Evolutionary conservation across 2,797 vertebrate genomes (phyloP), one percentile per base, ranked within the genome.

Genomic region (Leptoclinus maculatus): DNA sequence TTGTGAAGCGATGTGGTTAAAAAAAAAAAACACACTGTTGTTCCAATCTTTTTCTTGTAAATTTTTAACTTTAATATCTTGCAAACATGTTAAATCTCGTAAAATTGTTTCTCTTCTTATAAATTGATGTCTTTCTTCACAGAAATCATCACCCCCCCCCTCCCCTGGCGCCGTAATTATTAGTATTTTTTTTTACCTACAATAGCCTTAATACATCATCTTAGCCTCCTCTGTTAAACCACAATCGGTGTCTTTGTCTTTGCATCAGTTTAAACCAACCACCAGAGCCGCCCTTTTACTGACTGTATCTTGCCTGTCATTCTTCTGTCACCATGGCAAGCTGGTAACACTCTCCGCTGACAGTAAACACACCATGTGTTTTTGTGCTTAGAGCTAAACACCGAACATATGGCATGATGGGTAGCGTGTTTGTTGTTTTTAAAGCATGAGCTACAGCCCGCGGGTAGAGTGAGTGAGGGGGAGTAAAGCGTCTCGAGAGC

Each of bases 401-500:
- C 34, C 19, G 25, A 47, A 38, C 74, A 64, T 17, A 54, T 21
- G 60, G 66, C 73, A 47, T 45, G 43, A 69, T 65, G 68, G 57
- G 67, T 73, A 17, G 43, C 54, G 38, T 34, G 56, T 71, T 38
- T 38, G 74, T 62, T 57, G 4, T 41, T 34, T 57, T 67, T 51
- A 51, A 67, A 67, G 67, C 34, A 14, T n/a, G 66, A 66, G 71
- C 38, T 16, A 0, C 47, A 43, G 74, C 66, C 74, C 16, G 29
- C 1, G 41, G 73, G 47, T 12, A 34, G 41, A 68, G 39, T 57
- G 63, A 74, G 27, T 27, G 76, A 60, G 39, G 39, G 16, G 39
- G 71, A 71, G 38, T 34, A 36, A 77, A 71, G 56, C 23, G 7
- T 70, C 70, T 66, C 54, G 34, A 63, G 66, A 71, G 56, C n/a